Evolutionary conservation across 2,113 vertebrate species (phyloP).

Genomic region (Chionomys nivalis): DNA sequence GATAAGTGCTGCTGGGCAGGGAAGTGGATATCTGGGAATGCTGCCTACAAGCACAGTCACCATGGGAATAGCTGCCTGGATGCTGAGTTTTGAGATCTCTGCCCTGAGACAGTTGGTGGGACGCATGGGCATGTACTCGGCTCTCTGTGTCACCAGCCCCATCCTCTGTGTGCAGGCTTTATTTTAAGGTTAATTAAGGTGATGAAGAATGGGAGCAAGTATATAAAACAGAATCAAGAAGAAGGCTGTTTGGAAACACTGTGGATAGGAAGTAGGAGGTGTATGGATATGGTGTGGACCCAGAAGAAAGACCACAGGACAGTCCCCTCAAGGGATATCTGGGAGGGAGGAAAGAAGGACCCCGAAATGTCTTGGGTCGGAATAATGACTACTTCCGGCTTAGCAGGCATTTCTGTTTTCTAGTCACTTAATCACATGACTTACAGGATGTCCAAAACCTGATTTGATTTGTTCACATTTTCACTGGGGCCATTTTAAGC

Average conservation of each 20-base stretch:
- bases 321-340: fast-evolving
- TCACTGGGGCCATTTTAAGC: too few relatives aligned
- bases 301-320: too few relatives aligned
- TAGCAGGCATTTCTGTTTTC: fast-evolving
- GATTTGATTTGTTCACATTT: not conserved
- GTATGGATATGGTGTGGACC: fast-evolving
- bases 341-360: fast-evolving
- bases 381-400: fast-evolving
- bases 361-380: too few relatives aligned
- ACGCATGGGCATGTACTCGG: fast-evolving
- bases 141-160: fast-evolving
- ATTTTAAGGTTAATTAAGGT: not conserved
- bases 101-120: fast-evolving
- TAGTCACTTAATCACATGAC: fast-evolving
- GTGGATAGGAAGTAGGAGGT: not conserved
- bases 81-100: not conserved
- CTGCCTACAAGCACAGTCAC: not conserved
- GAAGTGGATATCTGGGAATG: too few relatives aligned
- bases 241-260: not conserved
- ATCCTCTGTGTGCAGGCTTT: fast-evolving
- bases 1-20: fast-evolving
- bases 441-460: fast-evolving
- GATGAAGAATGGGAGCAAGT: not conserved
- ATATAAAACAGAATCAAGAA: not conserved
- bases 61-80: not conserved